Evolutionary conservation across 2,113 vertebrate genomes (phyloP).

Genomic region (Semnornis frantzii): DNA sequence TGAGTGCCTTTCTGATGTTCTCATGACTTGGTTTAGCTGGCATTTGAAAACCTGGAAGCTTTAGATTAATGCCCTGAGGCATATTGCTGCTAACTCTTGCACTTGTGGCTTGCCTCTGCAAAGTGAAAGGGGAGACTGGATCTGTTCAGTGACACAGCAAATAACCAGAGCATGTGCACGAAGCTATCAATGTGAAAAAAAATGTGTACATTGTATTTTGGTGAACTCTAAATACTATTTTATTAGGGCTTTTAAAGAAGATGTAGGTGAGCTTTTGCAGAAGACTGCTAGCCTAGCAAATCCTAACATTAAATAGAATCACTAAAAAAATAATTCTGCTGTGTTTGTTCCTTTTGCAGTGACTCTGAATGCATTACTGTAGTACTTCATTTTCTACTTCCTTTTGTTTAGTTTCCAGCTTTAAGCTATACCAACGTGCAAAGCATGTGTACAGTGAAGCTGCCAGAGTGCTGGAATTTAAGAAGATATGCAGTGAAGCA

Average conservation of each 20-base stretch:
- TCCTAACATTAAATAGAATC: background rate
- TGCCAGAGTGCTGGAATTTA: slow-evolving; percentile 87
- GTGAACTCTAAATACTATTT: background rate
- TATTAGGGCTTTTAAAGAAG: background rate
- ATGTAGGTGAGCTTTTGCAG: background rate
- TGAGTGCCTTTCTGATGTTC: background rate
- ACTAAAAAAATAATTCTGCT: background rate
- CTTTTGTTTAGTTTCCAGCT: slow-evolving; percentile 78
- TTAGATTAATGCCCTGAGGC: background rate
- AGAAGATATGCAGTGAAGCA: slow-evolving; percentile 83
- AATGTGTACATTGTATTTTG: background rate
- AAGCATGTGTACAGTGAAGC: slow-evolving; percentile 94
- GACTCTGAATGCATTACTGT: background rate
- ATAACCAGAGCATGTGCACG: background rate
- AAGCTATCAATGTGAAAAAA: background rate
- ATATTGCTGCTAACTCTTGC: background rate
- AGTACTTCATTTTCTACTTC: background rate
- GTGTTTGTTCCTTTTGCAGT: background rate
- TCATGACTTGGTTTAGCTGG: background rate
- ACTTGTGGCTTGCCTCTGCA: background rate
- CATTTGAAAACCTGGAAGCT: background rate
- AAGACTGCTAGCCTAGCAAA: background rate
- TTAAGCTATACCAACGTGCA: slow-evolving; percentile 91
- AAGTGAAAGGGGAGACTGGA: background rate
- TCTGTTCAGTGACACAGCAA: background rate